Base-by-base conservation (phyloP, 2,113 vertebrate genomes). In the Melanerpes formicivorus region DNA sequence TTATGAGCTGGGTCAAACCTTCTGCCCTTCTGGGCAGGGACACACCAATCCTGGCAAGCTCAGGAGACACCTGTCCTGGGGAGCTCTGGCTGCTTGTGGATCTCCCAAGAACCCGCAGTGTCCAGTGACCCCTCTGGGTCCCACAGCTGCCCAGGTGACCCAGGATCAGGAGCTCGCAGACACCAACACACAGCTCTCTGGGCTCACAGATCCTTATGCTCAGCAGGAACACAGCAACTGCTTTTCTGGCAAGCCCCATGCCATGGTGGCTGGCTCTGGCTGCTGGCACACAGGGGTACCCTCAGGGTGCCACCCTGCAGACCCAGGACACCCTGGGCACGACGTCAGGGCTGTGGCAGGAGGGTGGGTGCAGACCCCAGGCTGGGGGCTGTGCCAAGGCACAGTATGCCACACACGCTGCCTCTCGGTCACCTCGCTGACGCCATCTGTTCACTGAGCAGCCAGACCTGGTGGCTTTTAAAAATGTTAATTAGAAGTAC, bases 371-470 rank as follows among this genome's bases (percentile, higher is more conserved):
- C 75, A 79, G 84, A 32, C 90, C 34, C 48, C 2, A 6, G 65
- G 21, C 29, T 30, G 64, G 90, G 50, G 52, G 58, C 11, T n/a
- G 22, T 93, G 80, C 95, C 80, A 93, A 72, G 82, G 44, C 13
- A 5, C 71, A 10, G 8, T 30, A 87, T 84, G 84, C 93, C 50
- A 11, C 1, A 42, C 86, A 37, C 63, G 64, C 80, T 88, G 81
- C 56, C 87, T 90, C 90, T 93, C 88, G 78, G 95, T 91, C 95
- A 93, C 81, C 93, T 77, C 79, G 92, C 84, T 88, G 91, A 87
- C 92, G 88, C 96, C 97, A 97, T 97, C 97, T 98, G 97, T 89
- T 95, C 87, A 60, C 93, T 95, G 95, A 96, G 84, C 95, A 95
- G 79, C 90, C 84, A 94, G 96, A 93, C 44, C 67, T 87, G 97